Evolutionary conservation across 2,888 invertebrate genomes (phyloP), one percentile per base, ranked within the genome.

Genomic region (Cylloceria caligata): DNA sequence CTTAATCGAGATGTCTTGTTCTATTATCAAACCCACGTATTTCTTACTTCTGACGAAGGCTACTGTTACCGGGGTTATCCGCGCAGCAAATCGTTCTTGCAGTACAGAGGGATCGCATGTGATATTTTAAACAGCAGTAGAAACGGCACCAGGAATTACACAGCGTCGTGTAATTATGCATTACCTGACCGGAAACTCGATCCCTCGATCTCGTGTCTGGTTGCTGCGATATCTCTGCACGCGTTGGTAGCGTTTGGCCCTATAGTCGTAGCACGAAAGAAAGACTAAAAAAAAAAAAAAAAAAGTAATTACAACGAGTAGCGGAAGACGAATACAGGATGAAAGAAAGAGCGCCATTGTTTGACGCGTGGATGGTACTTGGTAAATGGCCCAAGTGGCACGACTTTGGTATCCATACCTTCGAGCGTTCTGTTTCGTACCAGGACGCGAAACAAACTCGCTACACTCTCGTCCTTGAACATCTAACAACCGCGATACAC

Each of bases 121-220:
- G 30, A 9, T 13, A 6, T 55, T 55, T 30, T 24, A 6, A 52
- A 52, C 57, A 30, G n/a, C 27, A 77, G 49, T 27, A 16, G 45
- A 16, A 34, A 39, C 52, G 7, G 60, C 19, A 11, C 52, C 34
- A 36, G 27, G 62, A 52, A 49, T 77, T 60, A 39, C 79, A 27
- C 69, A 60, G 36, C 72, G 39, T 21, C 83, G 83, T 87, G 87
- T 89, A 90, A 90, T 90, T 90, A 90, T 86, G 85, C 88, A 86
- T 88, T 86, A 86, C 87, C 88, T 87, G 89, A 88, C 89, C 89
- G 90, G 90, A 90, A 89, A 85, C 86, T 76, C 83, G 85, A 81
- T 80, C 68, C 74, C 69, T 74, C 57, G 69, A 55, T 60, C 68
- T 60, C 77, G 42, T 72, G 77, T 77, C 68, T 77, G 62, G 30